Evolutionary conservation across 2,113 vertebrate species (phyloP).

Genomic region (Mesoclemmys tuberculata): DNA sequence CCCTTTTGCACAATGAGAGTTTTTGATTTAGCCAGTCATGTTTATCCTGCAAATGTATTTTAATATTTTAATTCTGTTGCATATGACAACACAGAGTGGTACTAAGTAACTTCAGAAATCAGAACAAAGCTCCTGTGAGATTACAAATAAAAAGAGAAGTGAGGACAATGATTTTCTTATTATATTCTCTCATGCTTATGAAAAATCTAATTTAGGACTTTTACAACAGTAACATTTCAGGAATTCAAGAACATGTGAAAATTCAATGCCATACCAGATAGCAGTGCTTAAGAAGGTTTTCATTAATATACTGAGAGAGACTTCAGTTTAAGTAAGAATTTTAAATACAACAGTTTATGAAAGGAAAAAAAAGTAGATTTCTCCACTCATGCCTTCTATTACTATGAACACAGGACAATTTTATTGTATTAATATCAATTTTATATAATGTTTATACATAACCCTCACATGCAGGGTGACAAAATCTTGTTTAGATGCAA

Average conservation of each 20-base stretch:
- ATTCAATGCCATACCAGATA: neutral
- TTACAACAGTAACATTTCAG: neutral
- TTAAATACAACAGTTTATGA: neutral
- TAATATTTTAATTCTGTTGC: constrained; percentile 7
- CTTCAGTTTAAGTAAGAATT: neutral
- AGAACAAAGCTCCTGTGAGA: constrained; percentile 31
- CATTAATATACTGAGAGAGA: neutral
- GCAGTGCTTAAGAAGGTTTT: neutral
- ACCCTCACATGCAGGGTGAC: neutral
- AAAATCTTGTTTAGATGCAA: neutral
- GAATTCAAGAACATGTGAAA: neutral
- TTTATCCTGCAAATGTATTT: neutral
- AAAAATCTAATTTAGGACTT: neutral
- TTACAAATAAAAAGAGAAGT: neutral
- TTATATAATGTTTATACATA: neutral
- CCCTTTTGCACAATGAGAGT: neutral
- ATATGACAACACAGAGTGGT: constrained; percentile 56
- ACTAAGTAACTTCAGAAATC: constrained; percentile 43
- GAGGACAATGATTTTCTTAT: constrained; percentile 19
- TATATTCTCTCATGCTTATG: neutral
- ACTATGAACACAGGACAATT: neutral
- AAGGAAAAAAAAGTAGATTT: neutral
- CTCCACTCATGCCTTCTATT: neutral
- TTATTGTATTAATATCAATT: neutral
- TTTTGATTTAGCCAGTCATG: constrained; percentile 42